Percentiles rank a stretch among this genome's conserved stretches.
Conservation (phyloP, 2,113 vertebrate species). For the Cinclus mexicanus region DNA sequence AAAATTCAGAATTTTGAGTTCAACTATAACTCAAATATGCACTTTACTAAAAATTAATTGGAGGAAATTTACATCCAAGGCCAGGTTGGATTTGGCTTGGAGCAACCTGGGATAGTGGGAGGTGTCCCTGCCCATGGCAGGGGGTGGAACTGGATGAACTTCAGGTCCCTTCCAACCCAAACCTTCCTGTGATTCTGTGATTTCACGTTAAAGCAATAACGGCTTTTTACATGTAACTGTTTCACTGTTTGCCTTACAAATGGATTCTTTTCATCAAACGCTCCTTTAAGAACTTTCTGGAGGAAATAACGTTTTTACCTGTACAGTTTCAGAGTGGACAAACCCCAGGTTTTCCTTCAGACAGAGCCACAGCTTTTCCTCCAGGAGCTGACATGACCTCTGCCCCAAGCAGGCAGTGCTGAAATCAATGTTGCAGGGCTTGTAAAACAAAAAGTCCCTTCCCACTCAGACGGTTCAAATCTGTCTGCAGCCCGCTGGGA, state of each 20-base stretch:
- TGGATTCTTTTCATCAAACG: neutral
- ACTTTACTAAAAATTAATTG: neutral
- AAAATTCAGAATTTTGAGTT: neutral
- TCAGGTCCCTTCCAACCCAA: neutral
- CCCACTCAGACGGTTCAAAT: slow-evolving; percentile 4
- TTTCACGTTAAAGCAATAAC: neutral
- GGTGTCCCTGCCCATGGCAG: neutral
- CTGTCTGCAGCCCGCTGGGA: neutral
- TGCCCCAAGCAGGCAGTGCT: neutral
- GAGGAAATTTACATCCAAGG: neutral
- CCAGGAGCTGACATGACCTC: neutral
- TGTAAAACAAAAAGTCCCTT: slow-evolving; percentile 36
- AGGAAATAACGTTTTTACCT: neutral
- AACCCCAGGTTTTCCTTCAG: neutral
- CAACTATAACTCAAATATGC: neutral
- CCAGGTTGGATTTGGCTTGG: accelerated
- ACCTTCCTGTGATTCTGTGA: neutral
- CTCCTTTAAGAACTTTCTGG: neutral
- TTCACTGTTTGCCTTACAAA: neutral
- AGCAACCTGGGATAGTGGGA: neutral
- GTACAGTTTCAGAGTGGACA: neutral
- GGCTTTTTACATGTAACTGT: neutral
- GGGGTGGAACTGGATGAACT: neutral
- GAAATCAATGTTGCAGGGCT: slow-evolving; percentile 5
- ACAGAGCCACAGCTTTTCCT: neutral